phyloP scores from a whole-genome alignment of 2,797 vertebrate genomes.

The Hemibagrus guttatus region DNA sequence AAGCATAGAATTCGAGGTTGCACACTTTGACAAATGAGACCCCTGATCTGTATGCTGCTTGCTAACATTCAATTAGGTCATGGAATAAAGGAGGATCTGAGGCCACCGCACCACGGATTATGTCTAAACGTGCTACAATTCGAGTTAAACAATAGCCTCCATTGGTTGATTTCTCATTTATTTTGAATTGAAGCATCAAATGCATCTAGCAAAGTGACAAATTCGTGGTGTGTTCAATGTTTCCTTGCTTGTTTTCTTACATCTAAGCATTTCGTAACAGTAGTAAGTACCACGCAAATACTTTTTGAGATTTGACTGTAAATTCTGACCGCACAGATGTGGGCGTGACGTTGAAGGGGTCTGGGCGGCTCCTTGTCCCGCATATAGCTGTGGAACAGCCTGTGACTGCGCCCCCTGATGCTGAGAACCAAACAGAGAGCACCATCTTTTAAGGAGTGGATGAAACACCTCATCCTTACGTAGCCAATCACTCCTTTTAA shows the following conservation, averaged over 20 bases:
- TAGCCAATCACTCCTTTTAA: conserved; percentile 28
- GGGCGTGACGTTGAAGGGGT: conserved; percentile 73
- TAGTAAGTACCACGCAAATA: not conserved
- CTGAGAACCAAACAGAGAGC: conserved; percentile 79
- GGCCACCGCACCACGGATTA: conserved; percentile 57
- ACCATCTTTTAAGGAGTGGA: conserved; percentile 78
- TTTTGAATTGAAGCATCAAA: not conserved
- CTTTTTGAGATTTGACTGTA: not conserved
- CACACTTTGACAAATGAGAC: conserved; percentile 25
- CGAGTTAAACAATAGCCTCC: not conserved
- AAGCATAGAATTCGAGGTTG: not conserved
- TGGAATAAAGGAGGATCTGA: not conserved
- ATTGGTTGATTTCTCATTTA: not conserved
- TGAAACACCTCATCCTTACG: conserved; percentile 7
- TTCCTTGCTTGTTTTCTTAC: not conserved
- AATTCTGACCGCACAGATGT: conserved; percentile 48
- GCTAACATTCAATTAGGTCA: not conserved
- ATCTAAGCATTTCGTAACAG: not conserved
- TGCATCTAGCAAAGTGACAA: conserved; percentile 26
- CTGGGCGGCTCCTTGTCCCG: conserved; percentile 72
- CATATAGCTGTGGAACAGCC: conserved; percentile 70
- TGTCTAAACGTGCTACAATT: conserved; percentile 30
- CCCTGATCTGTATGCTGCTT: conserved; percentile 28
- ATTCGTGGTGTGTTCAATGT: conserved; percentile 32
- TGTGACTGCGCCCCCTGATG: conserved; percentile 60